Evolutionary conservation across 2,888 invertebrate species (phyloP).

Genomic region (Cheilosia variabilis): DNA sequence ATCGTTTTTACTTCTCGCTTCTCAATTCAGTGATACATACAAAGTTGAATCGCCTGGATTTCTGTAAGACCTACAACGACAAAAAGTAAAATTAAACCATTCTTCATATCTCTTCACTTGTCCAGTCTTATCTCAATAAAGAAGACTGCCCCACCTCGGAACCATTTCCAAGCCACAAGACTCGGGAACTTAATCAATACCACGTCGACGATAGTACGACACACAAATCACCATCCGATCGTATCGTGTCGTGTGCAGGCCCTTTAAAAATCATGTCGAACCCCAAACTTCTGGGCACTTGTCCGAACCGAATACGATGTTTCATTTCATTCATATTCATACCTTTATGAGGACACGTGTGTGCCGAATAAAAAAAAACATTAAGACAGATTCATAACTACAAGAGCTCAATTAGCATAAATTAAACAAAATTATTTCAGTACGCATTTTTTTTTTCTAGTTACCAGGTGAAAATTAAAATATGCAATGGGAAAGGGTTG

Average conservation of each 20-base stretch:
- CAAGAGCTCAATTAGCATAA: constrained; percentile 39
- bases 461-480: constrained; percentile 47
- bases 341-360: neutral
- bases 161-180: neutral
- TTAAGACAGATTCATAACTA: constrained; percentile 31
- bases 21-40: too few species aligned
- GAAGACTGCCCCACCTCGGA: too few species aligned
- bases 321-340: neutral
- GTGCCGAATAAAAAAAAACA: neutral
- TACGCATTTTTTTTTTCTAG: constrained; percentile 7
- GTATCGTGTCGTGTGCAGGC: neutral
- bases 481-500: constrained; percentile 32
- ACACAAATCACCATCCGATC: neutral
- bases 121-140: too few species aligned
- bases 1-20: too few species aligned
- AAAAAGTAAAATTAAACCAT: too few species aligned
- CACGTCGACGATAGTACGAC: too few species aligned
- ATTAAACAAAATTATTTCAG: neutral
- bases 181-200: too few species aligned
- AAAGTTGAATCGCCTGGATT: too few species aligned
- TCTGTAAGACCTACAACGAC: too few species aligned
- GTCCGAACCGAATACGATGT: neutral
- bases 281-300: neutral
- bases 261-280: neutral
- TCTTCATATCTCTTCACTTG: too few species aligned